Base-by-base conservation (phyloP, 1,140 invertebrate species). In the Diachasmimorpha longicaudata region DNA sequence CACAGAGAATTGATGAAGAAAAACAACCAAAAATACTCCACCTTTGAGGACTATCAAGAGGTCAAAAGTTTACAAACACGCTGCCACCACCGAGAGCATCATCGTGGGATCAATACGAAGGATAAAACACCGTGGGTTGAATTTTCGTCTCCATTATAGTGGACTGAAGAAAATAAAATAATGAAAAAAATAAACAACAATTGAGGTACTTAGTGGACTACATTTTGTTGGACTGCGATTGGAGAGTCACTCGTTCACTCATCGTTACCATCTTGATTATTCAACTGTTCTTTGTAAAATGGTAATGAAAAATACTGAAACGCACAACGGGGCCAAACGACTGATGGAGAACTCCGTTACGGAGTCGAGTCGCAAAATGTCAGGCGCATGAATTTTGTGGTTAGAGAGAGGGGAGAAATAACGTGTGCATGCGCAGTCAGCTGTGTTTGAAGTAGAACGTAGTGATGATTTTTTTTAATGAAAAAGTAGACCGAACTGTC, bases 51-150 rank as follows among this genome's bases (percentile, higher is more conserved):
- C 10, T 58, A 58, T 25, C 19, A 11, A 63, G 58, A 63, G 58
- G 58, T 63, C 58, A 63, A 63, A 63, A 63, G 58, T 63, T 63
- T 63, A 63, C 58, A 63, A 63, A 63, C 58, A 63, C 58, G 58
- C 58, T 63, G 58, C 23, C 58, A 63, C 23, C 16, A 63, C 21
- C 9, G 19, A 14, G 19, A 31, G 6, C 23, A 63, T 63, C 58
- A 63, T 25, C 58, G 58, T 63, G 21, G 58, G 58, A 63, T 63
- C 58, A 63, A 63, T 63, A 63, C 58, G 58, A 63, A 63, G 58
- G 58, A 63, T 63, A 63, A 58, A 63, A n/a, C 58, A 21, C 58
- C 48, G n/a, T 16, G 58, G 11, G 4, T 58, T 58, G 52, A 58
- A 63, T 63, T 25, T 14, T 10, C 58, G 58, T 63, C 58, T 63